These are phyloP conservation scores for Druceiella hillmani DNA, from an alignment of 2,888 invertebrate genomes.

Conservation along the genomic window DNA sequence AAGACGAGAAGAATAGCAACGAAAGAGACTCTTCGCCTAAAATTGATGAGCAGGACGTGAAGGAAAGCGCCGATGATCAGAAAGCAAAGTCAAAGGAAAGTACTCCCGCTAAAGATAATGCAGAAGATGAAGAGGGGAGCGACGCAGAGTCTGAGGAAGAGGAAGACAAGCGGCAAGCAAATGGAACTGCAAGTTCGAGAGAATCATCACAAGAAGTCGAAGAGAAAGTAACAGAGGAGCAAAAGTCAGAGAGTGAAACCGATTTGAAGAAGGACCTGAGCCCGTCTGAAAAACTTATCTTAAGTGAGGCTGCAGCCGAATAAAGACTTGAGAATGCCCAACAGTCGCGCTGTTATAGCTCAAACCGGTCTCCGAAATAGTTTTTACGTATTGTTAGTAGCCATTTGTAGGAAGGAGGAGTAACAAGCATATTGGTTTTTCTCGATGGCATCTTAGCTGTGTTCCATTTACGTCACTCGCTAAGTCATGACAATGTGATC, in stretches of 20 bases:
- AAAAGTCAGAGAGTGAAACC: conserved; percentile 20
- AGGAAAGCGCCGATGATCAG: not conserved
- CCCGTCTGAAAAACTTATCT: conserved; percentile 41
- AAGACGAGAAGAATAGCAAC: conserved; percentile 27
- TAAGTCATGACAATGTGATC: too few species aligned
- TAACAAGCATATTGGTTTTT: not conserved
- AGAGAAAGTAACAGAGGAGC: conserved; percentile 22
- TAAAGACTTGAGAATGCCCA: conserved; percentile 34
- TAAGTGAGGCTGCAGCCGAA: conserved; percentile 41
- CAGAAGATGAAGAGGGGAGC: not conserved
- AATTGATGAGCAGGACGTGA: not conserved
- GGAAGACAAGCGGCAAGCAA: conserved; percentile 34
- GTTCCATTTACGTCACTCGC: too few species aligned
- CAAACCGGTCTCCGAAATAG: conserved; percentile 41
- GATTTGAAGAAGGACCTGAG: conserved; percentile 35
- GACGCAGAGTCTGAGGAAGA: conserved; percentile 28
- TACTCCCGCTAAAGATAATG: conserved; percentile 17
- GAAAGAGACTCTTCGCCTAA: too few species aligned
- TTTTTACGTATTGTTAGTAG: conserved; percentile 12
- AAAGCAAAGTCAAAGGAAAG: conserved; percentile 31
- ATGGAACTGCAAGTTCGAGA: conserved; percentile 42
- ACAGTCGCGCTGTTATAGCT: conserved; percentile 38
- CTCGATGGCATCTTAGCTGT: not conserved
- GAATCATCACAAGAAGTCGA: conserved; percentile 42
- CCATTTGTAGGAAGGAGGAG: not conserved